These are phyloP conservation scores for Myotis planiceps DNA, from an alignment of 2,797 vertebrate genomes.

Conservation along the genomic window DNA sequence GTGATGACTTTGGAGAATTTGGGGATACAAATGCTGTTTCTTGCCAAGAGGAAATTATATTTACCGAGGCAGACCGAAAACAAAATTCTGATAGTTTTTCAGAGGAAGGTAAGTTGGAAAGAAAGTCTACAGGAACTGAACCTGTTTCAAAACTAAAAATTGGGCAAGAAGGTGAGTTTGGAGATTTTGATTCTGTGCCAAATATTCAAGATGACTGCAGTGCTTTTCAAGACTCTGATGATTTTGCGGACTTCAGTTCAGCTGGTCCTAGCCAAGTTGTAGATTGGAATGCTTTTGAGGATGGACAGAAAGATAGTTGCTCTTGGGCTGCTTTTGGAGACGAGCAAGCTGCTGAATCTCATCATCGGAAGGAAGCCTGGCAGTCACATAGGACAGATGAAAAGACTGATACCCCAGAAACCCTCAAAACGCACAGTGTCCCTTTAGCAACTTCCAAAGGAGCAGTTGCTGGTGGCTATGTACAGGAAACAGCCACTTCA, in stretches of 20 bases:
- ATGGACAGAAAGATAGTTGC: slow-evolving; percentile 83
- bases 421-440: slow-evolving; percentile 79
- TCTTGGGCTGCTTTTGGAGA: slow-evolving; percentile 93
- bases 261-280: slow-evolving; percentile 86
- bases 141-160: slow-evolving; percentile 80
- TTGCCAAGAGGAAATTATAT: slow-evolving; percentile 77
- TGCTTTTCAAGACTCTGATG: slow-evolving; percentile 92
- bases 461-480: slow-evolving; percentile 75
- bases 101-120: slow-evolving; percentile 73
- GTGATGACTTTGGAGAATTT: slow-evolving; percentile 86
- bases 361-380: slow-evolving; percentile 85
- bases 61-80: slow-evolving; percentile 70
- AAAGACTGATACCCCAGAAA: slow-evolving; percentile 75
- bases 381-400: slow-evolving; percentile 84
- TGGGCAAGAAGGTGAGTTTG: slow-evolving; percentile 88
- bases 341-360: slow-evolving; percentile 82
- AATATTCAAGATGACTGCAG: slow-evolving; percentile 82
- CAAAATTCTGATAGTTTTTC: slow-evolving; percentile 75
- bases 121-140: slow-evolving; percentile 67
- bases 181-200: slow-evolving; percentile 90
- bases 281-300: slow-evolving; percentile 93
- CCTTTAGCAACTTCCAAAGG: slow-evolving; percentile 80
- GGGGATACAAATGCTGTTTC: slow-evolving; percentile 83
- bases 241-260: slow-evolving; percentile 97
- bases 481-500: slow-evolving; percentile 84